Evolutionary conservation across 2,888 invertebrate species (phyloP).

Genomic region (Penaeus monodon): DNA sequence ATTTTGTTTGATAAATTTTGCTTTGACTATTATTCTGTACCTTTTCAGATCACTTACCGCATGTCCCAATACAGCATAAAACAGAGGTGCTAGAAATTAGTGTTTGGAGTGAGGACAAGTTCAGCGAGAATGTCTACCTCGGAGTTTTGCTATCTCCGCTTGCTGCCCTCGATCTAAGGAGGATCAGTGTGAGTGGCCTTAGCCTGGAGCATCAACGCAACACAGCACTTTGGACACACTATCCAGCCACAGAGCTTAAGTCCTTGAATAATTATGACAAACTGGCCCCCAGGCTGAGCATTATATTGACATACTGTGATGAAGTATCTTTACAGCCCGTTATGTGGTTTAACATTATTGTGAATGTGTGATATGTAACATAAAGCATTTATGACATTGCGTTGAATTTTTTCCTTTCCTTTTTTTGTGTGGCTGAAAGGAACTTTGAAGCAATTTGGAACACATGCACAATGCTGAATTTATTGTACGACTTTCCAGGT

Average conservation of each 20-base stretch:
- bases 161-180: slow-evolving; percentile 79
- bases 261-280: not conserved
- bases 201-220: slow-evolving; percentile 72
- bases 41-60: slow-evolving; percentile 84
- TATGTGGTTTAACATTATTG: not conserved
- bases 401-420: too few species aligned
- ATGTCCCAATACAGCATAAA: slow-evolving; percentile 84
- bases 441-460: too few species aligned
- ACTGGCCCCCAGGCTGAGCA: not conserved
- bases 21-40: slow-evolving; percentile 33
- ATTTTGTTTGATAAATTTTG: not conserved
- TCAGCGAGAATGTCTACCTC: slow-evolving; percentile 70
- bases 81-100: slow-evolving; percentile 88
- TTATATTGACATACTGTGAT: not conserved
- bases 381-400: too few species aligned
- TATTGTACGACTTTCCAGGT: too few species aligned
- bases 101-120: slow-evolving; percentile 89
- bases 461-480: too few species aligned
- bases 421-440: too few species aligned
- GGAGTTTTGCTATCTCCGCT: slow-evolving; percentile 91
- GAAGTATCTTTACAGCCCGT: not conserved
- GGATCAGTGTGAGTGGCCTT: slow-evolving; percentile 90
- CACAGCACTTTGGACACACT: slow-evolving; percentile 61
- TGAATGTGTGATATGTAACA: not conserved
- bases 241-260: slow-evolving; percentile 40